Conservation (phyloP, 2,888 invertebrate species). For the Zaprionus lineosus region DNA sequence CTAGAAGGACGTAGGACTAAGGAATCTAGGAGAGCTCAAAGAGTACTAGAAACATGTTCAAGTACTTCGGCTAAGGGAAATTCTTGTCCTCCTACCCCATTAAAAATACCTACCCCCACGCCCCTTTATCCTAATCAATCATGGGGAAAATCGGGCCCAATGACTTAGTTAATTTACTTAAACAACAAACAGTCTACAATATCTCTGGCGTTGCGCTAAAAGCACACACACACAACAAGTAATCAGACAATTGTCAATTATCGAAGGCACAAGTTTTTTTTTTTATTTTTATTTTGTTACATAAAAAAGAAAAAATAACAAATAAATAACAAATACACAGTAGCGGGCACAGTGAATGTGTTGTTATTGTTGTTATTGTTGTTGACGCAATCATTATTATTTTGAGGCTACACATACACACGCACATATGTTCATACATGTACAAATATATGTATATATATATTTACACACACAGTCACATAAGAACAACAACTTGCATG, state of each 20-base stretch:
- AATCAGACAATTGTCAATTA: constrained; percentile 77
- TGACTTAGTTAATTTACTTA: too few species aligned
- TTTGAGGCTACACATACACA: constrained; percentile 70
- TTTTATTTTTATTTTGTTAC: constrained; percentile 17
- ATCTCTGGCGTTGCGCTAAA: constrained; percentile 30
- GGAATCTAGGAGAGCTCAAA: too few species aligned
- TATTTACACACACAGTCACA: constrained; percentile 23
- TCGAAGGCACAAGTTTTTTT: constrained; percentile 54
- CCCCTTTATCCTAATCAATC: too few species aligned
- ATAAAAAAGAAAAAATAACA: constrained; percentile 24
- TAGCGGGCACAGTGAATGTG: constrained; percentile 22
- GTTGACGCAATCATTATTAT: constrained; percentile 79
- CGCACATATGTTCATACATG: constrained; percentile 19
- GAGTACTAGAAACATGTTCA: too few species aligned
- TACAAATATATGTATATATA: constrained; percentile 26
- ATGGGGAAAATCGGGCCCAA: too few species aligned
- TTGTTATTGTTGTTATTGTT: constrained; percentile 42
- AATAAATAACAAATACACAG: constrained; percentile 30
- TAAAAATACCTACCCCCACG: too few species aligned
- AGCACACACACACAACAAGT: constrained; percentile 41
- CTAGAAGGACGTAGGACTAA: too few species aligned
- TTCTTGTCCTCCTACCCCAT: too few species aligned
- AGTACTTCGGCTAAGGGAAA: too few species aligned
- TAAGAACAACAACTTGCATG: constrained; percentile 49
- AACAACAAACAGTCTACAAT: constrained; percentile 24